These are phyloP conservation scores for Lagodon rhomboides DNA, from an alignment of 2,797 vertebrate species.

Conservation along the genomic window DNA sequence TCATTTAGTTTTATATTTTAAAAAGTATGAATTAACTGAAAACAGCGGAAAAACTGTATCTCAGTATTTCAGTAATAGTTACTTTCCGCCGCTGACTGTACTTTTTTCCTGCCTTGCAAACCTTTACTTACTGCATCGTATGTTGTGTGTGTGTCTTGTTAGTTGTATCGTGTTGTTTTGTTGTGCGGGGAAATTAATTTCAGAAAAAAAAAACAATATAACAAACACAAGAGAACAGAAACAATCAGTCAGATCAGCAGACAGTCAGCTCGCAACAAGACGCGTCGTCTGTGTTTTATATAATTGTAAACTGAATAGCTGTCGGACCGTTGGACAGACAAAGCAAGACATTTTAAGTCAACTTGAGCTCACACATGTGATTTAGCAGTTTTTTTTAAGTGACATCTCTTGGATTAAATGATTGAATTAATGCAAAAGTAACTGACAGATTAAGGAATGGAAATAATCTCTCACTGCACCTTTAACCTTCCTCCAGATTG, in stretches of 20 bases:
- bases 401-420: not conserved
- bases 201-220: not conserved
- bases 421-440: not conserved
- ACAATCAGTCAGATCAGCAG: no score
- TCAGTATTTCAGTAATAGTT: no score
- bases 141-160: not conserved
- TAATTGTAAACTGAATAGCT: not conserved
- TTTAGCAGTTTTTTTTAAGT: no score
- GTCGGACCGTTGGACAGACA: not conserved
- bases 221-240: not conserved
- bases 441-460: not conserved
- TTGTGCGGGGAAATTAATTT: not conserved
- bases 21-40: no score
- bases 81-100: no score
- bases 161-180: not conserved
- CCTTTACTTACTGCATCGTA: not conserved
- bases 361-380: not conserved
- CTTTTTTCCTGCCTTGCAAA: no score
- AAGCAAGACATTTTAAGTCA: not conserved
- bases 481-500: not conserved
- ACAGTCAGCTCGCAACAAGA: no score
- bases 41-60: no score
- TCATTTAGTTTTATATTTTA: no score
- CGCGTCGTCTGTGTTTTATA: not conserved
- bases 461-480: not conserved